Percentiles rank a stretch among this genome's conserved stretches.
phyloP scores from a whole-genome alignment of 2,888 invertebrate genomes.

The Eupithecia subfuscata region DNA sequence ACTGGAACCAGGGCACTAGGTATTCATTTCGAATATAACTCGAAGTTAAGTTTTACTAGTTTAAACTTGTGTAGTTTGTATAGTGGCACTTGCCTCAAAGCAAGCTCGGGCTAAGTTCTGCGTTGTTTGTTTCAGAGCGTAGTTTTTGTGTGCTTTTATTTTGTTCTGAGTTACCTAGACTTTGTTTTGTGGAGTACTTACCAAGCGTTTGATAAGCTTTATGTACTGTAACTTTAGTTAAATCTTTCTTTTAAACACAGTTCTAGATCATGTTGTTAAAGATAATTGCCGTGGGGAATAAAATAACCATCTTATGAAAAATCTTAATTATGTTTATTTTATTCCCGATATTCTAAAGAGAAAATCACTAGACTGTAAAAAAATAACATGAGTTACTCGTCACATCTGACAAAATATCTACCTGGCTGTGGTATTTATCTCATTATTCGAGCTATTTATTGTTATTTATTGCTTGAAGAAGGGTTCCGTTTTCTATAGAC shows the following conservation, averaged over 20 bases:
- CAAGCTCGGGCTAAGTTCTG: constrained; percentile 26
- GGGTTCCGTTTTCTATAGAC: no score
- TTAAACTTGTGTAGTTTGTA: constrained; percentile 44
- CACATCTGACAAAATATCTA: no score
- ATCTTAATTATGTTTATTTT: no score
- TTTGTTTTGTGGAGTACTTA: constrained; percentile 6
- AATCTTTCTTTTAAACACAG: constrained; percentile 1
- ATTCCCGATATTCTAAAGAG: no score
- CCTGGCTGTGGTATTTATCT: no score
- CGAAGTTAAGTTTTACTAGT: constrained; percentile 38
- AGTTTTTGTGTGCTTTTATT: constrained; percentile 17
- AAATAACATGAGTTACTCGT: no score
- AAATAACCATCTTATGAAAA: no score
- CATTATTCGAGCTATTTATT: no score
- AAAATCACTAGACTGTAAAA: no score
- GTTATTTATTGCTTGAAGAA: no score
- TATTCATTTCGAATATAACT: constrained; percentile 51
- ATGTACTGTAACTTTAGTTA: not conserved
- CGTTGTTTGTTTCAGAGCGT: constrained; percentile 23
- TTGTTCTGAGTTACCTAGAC: not conserved
- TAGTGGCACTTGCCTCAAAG: constrained; percentile 14
- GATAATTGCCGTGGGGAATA: no score
- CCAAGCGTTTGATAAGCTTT: not conserved
- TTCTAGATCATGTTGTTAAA: not conserved
- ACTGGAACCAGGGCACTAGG: constrained; percentile 36